Base-by-base conservation (phyloP, 2,797 vertebrate species). In the Luscinia megarhynchos region DNA sequence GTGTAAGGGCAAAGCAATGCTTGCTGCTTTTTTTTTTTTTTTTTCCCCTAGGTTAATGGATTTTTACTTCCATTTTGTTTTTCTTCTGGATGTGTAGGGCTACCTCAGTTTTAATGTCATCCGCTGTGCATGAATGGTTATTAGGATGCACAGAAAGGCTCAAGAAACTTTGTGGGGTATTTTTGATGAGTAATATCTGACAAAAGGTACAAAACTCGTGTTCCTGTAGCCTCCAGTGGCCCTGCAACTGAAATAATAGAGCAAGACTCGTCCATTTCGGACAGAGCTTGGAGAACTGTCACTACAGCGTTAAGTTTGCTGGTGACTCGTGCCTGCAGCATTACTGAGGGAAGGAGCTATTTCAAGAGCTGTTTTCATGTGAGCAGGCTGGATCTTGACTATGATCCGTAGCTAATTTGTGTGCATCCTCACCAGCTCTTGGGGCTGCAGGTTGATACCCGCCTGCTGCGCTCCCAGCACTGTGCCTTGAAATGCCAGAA, bases 11-110 rank as follows among this genome's bases (percentile, higher is more conserved):
- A 48, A 82, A 82, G 48, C 20, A 27, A 0, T 40, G 13, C 67
- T 73, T 54, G 12, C 59, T 72, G 58, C 5, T 38, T 38, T 38
- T 32, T 8, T 75, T 36, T 63, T 63, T 7, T 23, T 29, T 50
- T 51, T 12, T n/a, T n/a, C n/a, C 9, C 46, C 34, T 46, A 10
- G 8, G 7, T 32, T 50, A 21, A 20, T 70, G 26, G 34, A 15
- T 70, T 68, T 72, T 94, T 36, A n/a, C 74, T 84, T 92, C 75
- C 55, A 38, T 63, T 77, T 91, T 91, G 59, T 38, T 82, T 92
- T 93, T 66, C 43, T 62, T 55, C 64, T 91, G 46, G 26, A 16
- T 68, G 2, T 45, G 5, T 15, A 55, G 29, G 16, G 36, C 36
- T 58, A 13, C 51, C 27, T 83, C 68, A 15, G 1, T 77, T n/a